These are phyloP conservation scores for Pseudachorutes palmiensis DNA, from an alignment of 1,140 invertebrate species.

Conservation along the genomic window DNA sequence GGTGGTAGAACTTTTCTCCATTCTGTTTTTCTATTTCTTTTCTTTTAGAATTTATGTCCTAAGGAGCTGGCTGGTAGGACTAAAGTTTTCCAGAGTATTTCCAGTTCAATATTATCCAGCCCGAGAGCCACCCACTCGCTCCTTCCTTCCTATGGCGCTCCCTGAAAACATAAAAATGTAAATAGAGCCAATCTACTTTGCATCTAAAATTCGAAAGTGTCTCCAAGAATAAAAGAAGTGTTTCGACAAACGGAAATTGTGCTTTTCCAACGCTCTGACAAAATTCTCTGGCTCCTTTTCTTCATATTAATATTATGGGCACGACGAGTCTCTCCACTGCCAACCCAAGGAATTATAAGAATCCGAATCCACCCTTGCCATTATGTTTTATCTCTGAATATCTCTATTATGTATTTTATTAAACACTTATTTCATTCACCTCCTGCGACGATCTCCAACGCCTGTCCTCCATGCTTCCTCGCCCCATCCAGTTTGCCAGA, in stretches of 20 bases:
- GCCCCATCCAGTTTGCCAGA: too few relatives aligned
- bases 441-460: background rate
- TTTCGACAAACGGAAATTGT: constrained; percentile 33
- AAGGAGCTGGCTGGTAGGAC: background rate
- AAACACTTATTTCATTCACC: background rate
- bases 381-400: background rate
- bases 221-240: constrained; percentile 23
- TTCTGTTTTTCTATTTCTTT: constrained; percentile 21
- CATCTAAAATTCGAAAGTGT: constrained; percentile 34
- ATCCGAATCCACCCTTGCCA: constrained; percentile 1
- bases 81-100: background rate
- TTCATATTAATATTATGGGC: background rate
- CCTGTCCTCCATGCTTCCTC: background rate
- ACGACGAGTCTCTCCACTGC: background rate
- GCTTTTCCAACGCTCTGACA: constrained; percentile 31
- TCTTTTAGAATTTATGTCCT: constrained; percentile 5
- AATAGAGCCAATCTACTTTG: constrained; percentile 38
- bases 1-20: too few relatives aligned
- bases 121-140: constrained; percentile 9
- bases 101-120: background rate
- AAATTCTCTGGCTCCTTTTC: constrained; percentile 20
- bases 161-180: constrained; percentile 36
- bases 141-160: constrained; percentile 9
- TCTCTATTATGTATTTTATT: background rate
- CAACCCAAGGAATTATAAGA: background rate